Evolutionary conservation across 1,140 invertebrate species (phyloP).

Genomic region (Metopolophium dirhodum): DNA sequence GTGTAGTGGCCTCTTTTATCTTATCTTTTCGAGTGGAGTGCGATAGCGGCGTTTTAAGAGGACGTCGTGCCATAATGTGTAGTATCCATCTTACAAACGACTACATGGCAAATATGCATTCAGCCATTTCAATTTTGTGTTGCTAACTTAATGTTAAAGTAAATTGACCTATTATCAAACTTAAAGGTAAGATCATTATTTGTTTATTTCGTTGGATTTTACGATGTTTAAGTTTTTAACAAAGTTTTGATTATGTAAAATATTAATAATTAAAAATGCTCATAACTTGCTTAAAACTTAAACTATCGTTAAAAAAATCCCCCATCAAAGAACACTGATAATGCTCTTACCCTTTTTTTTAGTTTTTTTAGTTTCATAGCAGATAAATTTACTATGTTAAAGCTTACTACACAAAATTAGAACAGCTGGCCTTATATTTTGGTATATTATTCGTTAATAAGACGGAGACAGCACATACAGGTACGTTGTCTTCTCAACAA

Average conservation of each 20-base stretch:
- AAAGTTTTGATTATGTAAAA: neutral
- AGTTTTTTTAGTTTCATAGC: neutral
- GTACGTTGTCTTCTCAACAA: neutral
- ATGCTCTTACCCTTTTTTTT: too few relatives aligned
- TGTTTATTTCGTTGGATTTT: neutral
- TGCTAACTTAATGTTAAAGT: neutral
- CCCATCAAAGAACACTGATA: neutral
- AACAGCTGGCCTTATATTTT: neutral
- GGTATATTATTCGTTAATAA: neutral
- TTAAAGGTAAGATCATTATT: neutral
- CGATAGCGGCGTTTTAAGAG: neutral
- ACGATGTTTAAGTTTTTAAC: neutral
- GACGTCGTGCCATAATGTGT: neutral
- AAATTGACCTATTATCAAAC: neutral
- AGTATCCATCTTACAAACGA: neutral
- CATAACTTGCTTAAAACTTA: neutral
- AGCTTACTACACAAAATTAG: neutral
- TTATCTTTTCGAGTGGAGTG: neutral
- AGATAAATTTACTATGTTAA: neutral
- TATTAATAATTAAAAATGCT: too few relatives aligned
- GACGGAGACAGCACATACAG: neutral
- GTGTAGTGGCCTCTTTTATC: neutral
- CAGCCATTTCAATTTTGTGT: neutral
- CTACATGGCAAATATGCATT: neutral
- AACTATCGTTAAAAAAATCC: neutral